These are phyloP conservation scores for Parnassius mnemosyne DNA, from an alignment of 2,888 invertebrate species.

Conservation along the genomic window DNA sequence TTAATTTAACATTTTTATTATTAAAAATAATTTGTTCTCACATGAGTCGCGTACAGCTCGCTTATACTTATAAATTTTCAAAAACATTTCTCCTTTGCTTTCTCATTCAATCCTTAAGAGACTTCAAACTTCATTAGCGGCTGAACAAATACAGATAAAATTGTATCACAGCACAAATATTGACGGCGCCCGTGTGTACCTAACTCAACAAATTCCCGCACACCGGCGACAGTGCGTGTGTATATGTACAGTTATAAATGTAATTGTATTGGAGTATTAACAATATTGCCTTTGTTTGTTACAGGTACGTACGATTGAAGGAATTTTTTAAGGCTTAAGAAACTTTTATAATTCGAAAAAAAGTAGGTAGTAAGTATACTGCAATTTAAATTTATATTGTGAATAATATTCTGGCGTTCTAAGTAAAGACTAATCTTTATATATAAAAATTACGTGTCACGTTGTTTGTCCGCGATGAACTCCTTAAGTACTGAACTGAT, in stretches of 20 bases:
- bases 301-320: conserved; percentile 3
- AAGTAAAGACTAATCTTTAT: no score
- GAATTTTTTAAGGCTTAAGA: background rate
- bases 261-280: conserved; percentile 3
- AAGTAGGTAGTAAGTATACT: no score
- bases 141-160: conserved; percentile 17
- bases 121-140: conserved; percentile 12
- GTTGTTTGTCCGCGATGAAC: no score
- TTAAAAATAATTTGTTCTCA: no score
- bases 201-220: conserved; percentile 19
- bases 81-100: background rate
- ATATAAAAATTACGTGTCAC: no score
- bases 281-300: conserved; percentile 14
- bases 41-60: no score
- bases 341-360: no score
- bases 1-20: no score
- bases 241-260: background rate
- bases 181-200: conserved; percentile 15
- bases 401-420: no score
- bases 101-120: background rate
- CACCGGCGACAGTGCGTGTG: conserved; percentile 1
- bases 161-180: conserved; percentile 17
- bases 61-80: no score
- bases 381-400: no score
- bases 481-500: no score